Evolutionary conservation across 92 coral and sea anemone genomes (phyloP), one percentile per base, ranked within the genome.

Genomic region (Pocillopora grandis): DNA sequence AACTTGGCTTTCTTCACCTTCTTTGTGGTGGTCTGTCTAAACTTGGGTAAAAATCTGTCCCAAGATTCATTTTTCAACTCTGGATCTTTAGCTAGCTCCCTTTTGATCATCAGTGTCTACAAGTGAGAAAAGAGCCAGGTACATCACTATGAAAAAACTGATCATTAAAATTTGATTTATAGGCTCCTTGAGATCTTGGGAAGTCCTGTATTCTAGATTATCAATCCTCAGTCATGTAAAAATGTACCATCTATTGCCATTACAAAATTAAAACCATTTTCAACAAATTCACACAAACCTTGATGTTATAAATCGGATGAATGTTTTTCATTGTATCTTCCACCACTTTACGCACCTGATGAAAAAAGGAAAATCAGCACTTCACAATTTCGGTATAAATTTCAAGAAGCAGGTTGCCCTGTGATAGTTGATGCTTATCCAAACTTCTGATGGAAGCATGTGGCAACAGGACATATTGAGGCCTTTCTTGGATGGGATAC

Each of bases 11-110:
- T 96, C 85, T 96, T 96, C 74, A 90, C 87, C 75, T 87, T 93
- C 77, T 96, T 95, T 37, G 93, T 90, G 66, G 83, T 57, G 52
- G 80, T 96, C 66, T 92, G 88, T 73, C 87, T 94, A 84, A 96
- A 96, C 89, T 96, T 96, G 17, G 99, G 99, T 15, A 96, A 92
- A 87, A 96, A 96, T 71, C 99, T 88, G 76, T 96, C 99, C 99
- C 99, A 96, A 2, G 99, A 94, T 87, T 96, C 98, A 76, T 94
- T 87, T 77, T 94, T 92, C 79, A 96, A 71, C 59, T 91, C 92
- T 21, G 99, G 99, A 69, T 96, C 99, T 83, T 96, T 96, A 0
- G 99, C 93, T 13, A 96, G 88, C 71, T 96, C 99, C 73, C 99
- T 89, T 70, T 96, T 96, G 68, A 96, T 94, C 99, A 96, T 96